Evolutionary conservation across 2,888 invertebrate genomes (phyloP).

Genomic region (Dendrolimus houi): DNA sequence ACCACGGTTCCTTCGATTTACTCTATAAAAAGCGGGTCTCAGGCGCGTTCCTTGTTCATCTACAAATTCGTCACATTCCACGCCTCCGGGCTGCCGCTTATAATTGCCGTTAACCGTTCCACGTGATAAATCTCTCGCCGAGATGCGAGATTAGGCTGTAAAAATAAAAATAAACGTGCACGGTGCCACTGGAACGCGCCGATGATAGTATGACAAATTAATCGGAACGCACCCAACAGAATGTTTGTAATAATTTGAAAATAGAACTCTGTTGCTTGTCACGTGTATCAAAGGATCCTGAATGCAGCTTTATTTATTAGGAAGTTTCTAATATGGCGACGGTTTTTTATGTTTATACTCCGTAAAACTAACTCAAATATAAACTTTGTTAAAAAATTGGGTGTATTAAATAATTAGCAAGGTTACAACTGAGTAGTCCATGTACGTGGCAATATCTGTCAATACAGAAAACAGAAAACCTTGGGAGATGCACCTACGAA

Average conservation of each 20-base stretch:
- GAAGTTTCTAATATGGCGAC: neutral
- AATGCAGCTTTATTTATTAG: neutral
- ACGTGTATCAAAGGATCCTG: slow-evolving; percentile 6
- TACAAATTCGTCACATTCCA: slow-evolving; percentile 35
- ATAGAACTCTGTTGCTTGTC: slow-evolving; percentile 30
- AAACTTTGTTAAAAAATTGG: too few species aligned
- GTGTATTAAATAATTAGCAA: too few species aligned
- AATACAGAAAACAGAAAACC: too few species aligned
- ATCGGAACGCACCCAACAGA: slow-evolving; percentile 35
- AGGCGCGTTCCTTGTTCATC: slow-evolving; percentile 9
- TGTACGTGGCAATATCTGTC: too few species aligned
- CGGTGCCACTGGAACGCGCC: slow-evolving; percentile 27
- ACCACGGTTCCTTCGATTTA: neutral
- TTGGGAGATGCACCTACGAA: too few species aligned
- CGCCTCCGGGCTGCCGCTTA: slow-evolving; percentile 27
- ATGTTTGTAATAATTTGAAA: slow-evolving; percentile 44
- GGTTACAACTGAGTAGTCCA: too few species aligned
- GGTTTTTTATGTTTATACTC: neutral
- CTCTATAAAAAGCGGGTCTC: neutral
- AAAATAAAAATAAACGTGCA: slow-evolving; percentile 39
- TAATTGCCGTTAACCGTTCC: slow-evolving; percentile 36
- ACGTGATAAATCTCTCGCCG: slow-evolving; percentile 46
- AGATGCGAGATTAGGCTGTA: slow-evolving; percentile 36
- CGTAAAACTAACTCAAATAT: too few species aligned
- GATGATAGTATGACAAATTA: slow-evolving; percentile 59